phyloP scores from a whole-genome alignment of 2,113 vertebrate genomes.

The Chamaea fasciata region DNA sequence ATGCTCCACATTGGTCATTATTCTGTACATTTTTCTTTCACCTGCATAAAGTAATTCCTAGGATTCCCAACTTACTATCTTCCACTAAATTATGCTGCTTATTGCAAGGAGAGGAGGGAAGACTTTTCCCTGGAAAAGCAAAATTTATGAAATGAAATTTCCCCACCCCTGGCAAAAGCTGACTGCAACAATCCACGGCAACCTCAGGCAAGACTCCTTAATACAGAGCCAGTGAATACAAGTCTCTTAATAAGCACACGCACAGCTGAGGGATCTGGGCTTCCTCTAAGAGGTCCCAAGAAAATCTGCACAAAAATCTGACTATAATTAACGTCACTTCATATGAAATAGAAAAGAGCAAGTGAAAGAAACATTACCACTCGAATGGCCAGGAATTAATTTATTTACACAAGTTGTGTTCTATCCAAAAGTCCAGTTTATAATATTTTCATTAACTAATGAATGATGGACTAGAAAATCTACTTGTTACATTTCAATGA shows the following conservation, averaged over 20 bases:
- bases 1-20: not conserved
- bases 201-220: not conserved
- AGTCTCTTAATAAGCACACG: not conserved
- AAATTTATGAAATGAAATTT: not conserved
- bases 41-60: not conserved
- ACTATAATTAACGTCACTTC: not conserved
- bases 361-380: not conserved
- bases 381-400: not conserved
- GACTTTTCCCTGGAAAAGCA: not conserved
- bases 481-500: not conserved
- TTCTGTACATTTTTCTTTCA: not conserved
- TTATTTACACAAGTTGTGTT: not conserved
- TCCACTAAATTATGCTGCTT: not conserved
- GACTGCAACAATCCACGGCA: not conserved
- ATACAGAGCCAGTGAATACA: not conserved
- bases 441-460: not conserved
- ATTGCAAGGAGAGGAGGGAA: not conserved
- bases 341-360: not conserved
- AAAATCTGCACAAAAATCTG: not conserved
- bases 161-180: not conserved
- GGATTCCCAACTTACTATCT: not conserved
- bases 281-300: not conserved
- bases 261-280: not conserved
- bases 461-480: not conserved
- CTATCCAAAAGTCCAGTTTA: not conserved